A percentile compares a stretch with the other conserved stretches of the same genome.
These are phyloP conservation scores for Samia ricini DNA, from an alignment of 1,140 invertebrate species.

Conservation along the genomic window DNA sequence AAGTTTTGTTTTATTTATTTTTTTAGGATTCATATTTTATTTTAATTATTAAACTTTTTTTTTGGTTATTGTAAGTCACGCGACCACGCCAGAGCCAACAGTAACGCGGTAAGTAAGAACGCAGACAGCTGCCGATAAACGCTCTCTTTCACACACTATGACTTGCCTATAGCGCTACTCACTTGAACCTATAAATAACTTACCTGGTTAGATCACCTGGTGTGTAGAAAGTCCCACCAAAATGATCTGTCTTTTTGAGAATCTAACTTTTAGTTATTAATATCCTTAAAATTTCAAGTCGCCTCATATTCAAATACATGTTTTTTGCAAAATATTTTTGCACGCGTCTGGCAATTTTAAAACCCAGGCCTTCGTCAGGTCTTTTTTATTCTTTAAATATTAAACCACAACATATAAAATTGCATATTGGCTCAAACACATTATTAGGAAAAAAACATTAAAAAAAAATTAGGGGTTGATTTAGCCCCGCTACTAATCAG, in stretches of 20 bases:
- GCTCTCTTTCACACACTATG: constrained; percentile 8
- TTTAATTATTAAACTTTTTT: no score
- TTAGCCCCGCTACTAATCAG: constrained; percentile 13
- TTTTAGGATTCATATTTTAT: no score
- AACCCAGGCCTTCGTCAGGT: background rate
- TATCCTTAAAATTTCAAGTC: constrained; percentile 10
- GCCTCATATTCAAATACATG: constrained; percentile 16
- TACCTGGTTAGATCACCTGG: constrained; percentile 18
- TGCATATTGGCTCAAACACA: no score
- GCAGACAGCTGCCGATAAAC: constrained; percentile 8
- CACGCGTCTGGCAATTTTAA: background rate
- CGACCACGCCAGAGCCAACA: no score
- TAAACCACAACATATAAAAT: no score
- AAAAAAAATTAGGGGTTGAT: constrained; percentile 11
- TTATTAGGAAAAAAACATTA: background rate
- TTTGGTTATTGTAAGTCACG: no score
- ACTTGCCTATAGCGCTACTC: constrained; percentile 9
- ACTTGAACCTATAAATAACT: constrained; percentile 7
- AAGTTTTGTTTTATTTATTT: no score
- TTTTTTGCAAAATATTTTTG: constrained; percentile 6
- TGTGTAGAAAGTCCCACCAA: constrained; percentile 16
- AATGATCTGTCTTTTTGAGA: constrained; percentile 14
- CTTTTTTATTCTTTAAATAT: constrained; percentile 1
- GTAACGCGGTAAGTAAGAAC: no score
- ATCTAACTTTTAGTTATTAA: constrained; percentile 9